Evolutionary conservation across 2,113 vertebrate genomes (phyloP), one percentile per base, ranked within the genome.

Genomic region (Trinectes maculatus): DNA sequence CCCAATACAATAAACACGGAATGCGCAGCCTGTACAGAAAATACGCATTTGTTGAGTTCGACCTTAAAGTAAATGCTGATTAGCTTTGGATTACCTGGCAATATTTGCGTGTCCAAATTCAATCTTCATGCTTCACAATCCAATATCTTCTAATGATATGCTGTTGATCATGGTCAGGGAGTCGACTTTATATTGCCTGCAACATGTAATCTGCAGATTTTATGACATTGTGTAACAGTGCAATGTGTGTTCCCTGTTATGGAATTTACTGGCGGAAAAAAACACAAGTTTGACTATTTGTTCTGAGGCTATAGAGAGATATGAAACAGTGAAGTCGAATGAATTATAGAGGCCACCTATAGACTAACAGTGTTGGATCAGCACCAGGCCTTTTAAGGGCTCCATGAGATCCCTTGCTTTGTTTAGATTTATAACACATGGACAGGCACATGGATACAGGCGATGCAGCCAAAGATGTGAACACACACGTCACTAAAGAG

Each of bases 231-330:
- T 36, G 46, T 68, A 67, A 73, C 54, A 53, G 39, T 77, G 61
- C 53, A 79, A 33, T 56, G 33, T 37, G 42, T 40, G 57, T 72
- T 75, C 70, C 58, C 37, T 29, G 46, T 64, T 48, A 69, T 70
- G 69, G 64, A 79, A 77, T 80, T 77, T 71, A 77, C 49, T 74
- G 65, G 53, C 65, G 64, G 64, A 71, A 60, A 76, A 61, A 63
- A 33, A 68, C 66, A 73, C 48, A 54, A 60, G 9, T 48, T 46
- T 15, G 19, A 48, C 49, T 69, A 52, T 79, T 78, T 70, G 43
- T 71, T 77, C 77, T 80, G 72, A 61, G 36, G 47, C 67, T 65
- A n/a, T 42, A 33, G 49, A 54, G 52, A 56, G 76, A 82, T 77
- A 55, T 60, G 51, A 82, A 74, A 56, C 61, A 48, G 46, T 60